Evolutionary conservation across 2,113 vertebrate species (phyloP).

Genomic region (Myiozetetes cayanensis): DNA sequence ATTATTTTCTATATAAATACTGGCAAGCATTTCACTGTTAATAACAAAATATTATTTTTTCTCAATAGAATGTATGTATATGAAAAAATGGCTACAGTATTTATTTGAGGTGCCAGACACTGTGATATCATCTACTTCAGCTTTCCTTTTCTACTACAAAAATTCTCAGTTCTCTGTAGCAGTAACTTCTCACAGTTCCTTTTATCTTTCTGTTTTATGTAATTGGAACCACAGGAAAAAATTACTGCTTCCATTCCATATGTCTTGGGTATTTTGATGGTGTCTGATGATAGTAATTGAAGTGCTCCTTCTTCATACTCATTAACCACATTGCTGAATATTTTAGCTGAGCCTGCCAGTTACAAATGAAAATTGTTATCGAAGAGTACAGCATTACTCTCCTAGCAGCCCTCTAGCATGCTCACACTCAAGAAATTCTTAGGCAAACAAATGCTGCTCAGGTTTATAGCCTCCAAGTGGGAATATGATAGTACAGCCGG

Average conservation of each 20-base stretch:
- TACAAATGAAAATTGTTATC: background rate
- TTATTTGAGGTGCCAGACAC: background rate
- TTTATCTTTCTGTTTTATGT: background rate
- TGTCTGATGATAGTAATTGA: background rate
- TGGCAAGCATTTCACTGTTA: background rate
- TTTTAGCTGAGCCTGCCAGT: background rate
- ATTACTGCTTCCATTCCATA: background rate
- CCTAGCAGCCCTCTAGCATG: background rate
- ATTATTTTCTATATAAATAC: background rate
- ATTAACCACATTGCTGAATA: background rate
- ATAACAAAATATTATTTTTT: background rate
- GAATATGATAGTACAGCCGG: background rate
- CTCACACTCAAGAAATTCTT: background rate
- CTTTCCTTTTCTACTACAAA: background rate
- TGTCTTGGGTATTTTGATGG: background rate
- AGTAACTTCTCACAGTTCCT: background rate
- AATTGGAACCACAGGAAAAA: background rate
- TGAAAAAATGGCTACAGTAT: background rate
- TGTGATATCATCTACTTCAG: background rate
- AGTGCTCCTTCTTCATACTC: background rate
- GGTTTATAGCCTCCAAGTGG: background rate
- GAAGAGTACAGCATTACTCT: background rate
- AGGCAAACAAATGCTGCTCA: background rate
- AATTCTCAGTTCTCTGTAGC: background rate
- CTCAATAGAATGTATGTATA: background rate